Evolutionary conservation across 2,888 invertebrate genomes (phyloP).

Genomic region (Phorcus lineatus): DNA sequence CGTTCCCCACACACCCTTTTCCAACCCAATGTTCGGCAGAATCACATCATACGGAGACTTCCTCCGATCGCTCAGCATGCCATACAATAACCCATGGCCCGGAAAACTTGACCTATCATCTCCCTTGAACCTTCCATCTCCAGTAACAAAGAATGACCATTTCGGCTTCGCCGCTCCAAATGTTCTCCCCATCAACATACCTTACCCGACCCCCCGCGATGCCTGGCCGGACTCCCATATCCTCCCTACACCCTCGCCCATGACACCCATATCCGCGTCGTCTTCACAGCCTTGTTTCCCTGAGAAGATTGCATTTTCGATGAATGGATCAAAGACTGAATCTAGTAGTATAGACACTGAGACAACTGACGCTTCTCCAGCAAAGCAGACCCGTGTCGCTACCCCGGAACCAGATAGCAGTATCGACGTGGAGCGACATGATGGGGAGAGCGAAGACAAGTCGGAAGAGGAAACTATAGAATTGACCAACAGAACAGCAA

Average conservation of each 20-base stretch:
- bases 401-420: conserved; percentile 4
- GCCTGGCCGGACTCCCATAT: neutral
- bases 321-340: neutral
- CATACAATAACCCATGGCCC: conserved; percentile 34
- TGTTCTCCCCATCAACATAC: neutral
- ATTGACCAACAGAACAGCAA: neutral
- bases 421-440: conserved; percentile 5
- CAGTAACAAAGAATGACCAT: neutral
- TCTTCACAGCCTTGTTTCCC: conserved; percentile 12
- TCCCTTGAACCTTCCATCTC: neutral
- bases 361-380: neutral
- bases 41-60: conserved; percentile 47
- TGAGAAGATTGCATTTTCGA: neutral
- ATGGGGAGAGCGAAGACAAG: neutral
- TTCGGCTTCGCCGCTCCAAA: neutral
- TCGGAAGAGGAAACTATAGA: neutral
- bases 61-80: conserved; percentile 46
- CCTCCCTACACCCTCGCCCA: neutral
- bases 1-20: conserved; percentile 39
- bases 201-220: neutral
- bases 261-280: neutral
- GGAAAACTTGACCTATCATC: neutral
- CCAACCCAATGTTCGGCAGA: conserved; percentile 17
- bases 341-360: neutral
- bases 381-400: neutral